Evolutionary conservation across 2,797 vertebrate genomes (phyloP), one percentile per base, ranked within the genome.

Genomic region (Rhinichthys osculus): DNA sequence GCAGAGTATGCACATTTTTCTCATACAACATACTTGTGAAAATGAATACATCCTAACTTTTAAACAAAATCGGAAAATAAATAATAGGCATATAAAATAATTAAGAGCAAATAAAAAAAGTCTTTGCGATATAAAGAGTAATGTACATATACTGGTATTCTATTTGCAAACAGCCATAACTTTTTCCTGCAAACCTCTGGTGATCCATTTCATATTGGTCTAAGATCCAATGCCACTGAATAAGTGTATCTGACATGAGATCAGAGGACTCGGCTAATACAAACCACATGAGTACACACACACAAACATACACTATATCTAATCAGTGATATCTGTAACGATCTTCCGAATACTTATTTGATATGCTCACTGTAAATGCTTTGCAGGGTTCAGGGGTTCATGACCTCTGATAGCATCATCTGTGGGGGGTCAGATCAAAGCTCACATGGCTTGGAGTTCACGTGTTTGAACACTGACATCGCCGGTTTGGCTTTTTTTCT

Each of bases 371-470:
- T 71, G 21, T 62, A 78, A 82, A 85, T 64, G 8, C 40, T 71
- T 82, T 72, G 35, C 79, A 14, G 47, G 59, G 74, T 64, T 82
- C 69, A 74, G n/a, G 19, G 66, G n/a, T 40, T 57, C 35, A 69
- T 42, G 54, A 70, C 62, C 78, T 81, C 9, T 57, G 70, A 73
- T 62, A 74, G 44, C 44, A 85, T 44, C 70, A 70, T 73, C 73
- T 64, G 7, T 35, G 78, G 0, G 62, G 35, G 74, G 74, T 66
- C 44, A 82, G 74, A 88, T 82, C 79, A 82, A 85, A 85, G 73
- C 66, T 79, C 47, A 23, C 0, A 40, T 23, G 38, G 70, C 17
- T 71, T 42, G 40, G n/a, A 59, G 64, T 35, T 81, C 13, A 70
- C 11, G 44, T 69, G 62, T 23, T 47, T 50, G 74, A 70, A 78